phyloP scores from a whole-genome alignment of 2,797 vertebrate genomes.

The Sarcoramphus papa region DNA sequence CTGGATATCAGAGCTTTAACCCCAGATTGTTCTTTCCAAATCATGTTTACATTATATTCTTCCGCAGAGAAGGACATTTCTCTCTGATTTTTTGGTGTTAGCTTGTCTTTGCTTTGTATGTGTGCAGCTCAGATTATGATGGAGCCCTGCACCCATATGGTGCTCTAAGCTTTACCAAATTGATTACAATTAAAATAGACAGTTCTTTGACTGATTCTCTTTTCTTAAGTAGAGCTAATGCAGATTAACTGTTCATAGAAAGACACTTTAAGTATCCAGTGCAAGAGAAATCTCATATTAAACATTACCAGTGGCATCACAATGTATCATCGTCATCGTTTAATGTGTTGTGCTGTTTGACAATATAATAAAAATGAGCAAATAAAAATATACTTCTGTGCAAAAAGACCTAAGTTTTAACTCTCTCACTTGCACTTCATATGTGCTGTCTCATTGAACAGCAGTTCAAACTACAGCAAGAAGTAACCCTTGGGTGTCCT shows the following conservation, averaged over 20 bases:
- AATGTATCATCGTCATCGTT: not conserved
- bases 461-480: not conserved
- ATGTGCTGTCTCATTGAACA: not conserved
- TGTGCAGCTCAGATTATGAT: not conserved
- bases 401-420: not conserved
- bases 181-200: conserved; percentile 20
- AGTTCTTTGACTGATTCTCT: not conserved
- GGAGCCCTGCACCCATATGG: not conserved
- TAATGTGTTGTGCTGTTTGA: not conserved
- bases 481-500: not conserved
- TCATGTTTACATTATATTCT: not conserved
- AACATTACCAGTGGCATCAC: not conserved
- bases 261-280: not conserved
- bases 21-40: not conserved
- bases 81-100: not conserved
- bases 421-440: not conserved
- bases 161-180: not conserved
- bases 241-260: not conserved
- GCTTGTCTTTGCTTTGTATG: not conserved
- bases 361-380: not conserved
- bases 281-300: not conserved
- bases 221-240: conserved; percentile 21
- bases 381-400: not conserved
- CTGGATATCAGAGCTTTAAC: not conserved
- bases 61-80: not conserved